Conservation (phyloP, 2,888 invertebrate species). For the Oscheius onirici region DNA sequence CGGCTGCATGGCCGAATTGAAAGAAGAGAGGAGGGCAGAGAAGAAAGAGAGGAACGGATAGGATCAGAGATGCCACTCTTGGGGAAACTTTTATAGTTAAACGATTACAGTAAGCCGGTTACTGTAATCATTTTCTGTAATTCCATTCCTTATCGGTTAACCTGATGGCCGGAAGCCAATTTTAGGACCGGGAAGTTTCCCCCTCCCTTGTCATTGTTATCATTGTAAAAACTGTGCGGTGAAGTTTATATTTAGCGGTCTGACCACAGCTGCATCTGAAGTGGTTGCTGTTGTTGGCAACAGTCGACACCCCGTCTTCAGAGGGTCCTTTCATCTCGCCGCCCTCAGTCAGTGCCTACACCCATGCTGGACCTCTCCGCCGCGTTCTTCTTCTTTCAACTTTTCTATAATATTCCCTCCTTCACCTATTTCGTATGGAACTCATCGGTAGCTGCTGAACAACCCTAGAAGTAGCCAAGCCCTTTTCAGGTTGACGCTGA, state of each 20-base stretch:
- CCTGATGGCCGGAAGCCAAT: too few relatives aligned
- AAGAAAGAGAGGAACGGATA: conserved; percentile 25
- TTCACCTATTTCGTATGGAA: conserved; percentile 33
- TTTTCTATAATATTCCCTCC: conserved; percentile 49
- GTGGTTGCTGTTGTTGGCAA: conserved; percentile 27
- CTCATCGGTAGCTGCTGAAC: conserved; percentile 16
- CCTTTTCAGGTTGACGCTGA: conserved; percentile 9
- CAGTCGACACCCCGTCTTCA: conserved; percentile 30
- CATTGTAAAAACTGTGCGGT: too few relatives aligned
- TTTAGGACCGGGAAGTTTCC: too few relatives aligned
- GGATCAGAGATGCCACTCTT: conserved; percentile 24
- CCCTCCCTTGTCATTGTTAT: too few relatives aligned
- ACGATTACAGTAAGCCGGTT: too few relatives aligned
- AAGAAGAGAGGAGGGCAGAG: conserved; percentile 4
- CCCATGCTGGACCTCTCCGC: conserved; percentile 30
- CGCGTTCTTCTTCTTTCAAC: conserved; percentile 52
- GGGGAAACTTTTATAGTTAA: not conserved
- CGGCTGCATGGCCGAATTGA: conserved; percentile 22
- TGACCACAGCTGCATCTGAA: conserved; percentile 11
- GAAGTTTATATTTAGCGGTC: not conserved
- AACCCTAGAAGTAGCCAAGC: too few relatives aligned
- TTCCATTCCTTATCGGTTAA: too few relatives aligned
- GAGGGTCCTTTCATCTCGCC: conserved; percentile 27
- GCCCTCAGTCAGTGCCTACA: conserved; percentile 9
- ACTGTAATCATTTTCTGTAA: too few relatives aligned